Evolutionary conservation across 1,140 invertebrate species (phyloP), one percentile per base, ranked within the genome.

Genomic region (Philotrypesis tridentata): DNA sequence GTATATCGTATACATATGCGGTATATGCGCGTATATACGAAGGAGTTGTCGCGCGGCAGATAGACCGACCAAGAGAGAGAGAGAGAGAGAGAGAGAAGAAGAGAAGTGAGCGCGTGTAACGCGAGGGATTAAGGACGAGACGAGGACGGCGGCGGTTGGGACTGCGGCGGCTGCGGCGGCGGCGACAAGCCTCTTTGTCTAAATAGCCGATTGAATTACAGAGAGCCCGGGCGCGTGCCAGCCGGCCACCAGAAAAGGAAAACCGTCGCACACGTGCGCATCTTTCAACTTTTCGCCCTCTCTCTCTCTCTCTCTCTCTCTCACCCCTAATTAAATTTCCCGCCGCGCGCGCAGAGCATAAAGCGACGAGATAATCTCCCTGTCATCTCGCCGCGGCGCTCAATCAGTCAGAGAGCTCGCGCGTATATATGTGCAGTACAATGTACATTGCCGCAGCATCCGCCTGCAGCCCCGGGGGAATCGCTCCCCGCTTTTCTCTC

Each of bases 191-290:
- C 79, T 83, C 85, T 87, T 90, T 86, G 85, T 88, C 86, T 85
- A 87, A 89, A 89, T 89, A 89, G 83, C 89, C 89, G 89, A 91
- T 91, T 90, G 85, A 91, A 91, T 91, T 91, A 90, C 90, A 89
- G 17, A n/a, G n/a, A n/a, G n/a, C n/a, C 67, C 71, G 33, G 71
- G 89, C 90, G 87, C 90, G 90, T 90, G 88, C 88, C 90, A 89
- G 80, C 85, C 87, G 85, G 85, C 85, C 48, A 55, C 17, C 48
- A 55, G 48, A 55, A 55, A 43, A 17, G 48, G 17, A n/a, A 55
- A 55, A 55, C 1, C 21, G 4, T 55, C 48, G n/a, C 48, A 55
- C 48, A 55, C 48, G 48, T 55, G 48, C 21, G n/a, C n/a, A n/a
- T n/a, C n/a, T n/a, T n/a, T n/a, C n/a, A n/a, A n/a, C n/a, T n/a